phyloP scores from a whole-genome alignment of 2,113 vertebrate species.

The Myotis davidii region DNA sequence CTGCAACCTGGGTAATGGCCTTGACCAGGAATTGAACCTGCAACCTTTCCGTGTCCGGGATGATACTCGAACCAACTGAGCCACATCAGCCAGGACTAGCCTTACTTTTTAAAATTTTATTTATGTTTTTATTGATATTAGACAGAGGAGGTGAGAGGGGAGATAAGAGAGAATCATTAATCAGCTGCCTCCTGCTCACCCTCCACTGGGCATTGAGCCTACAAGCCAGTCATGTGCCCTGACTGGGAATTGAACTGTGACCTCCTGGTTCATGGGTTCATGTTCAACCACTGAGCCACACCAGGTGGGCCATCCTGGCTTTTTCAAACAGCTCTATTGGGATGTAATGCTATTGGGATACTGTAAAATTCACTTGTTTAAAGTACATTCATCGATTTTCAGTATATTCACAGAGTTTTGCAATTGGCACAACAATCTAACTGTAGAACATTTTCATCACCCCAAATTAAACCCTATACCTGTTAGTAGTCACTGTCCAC shows the following conservation, averaged over 20 bases:
- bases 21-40: too few relatives aligned
- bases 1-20: too few relatives aligned
- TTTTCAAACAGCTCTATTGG: constrained; percentile 18
- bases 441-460: neutral
- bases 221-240: too few relatives aligned
- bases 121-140: neutral
- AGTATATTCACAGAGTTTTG: neutral
- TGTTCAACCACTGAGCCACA: too few relatives aligned
- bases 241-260: too few relatives aligned
- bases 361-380: neutral
- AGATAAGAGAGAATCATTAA: neutral
- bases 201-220: too few relatives aligned
- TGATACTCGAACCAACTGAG: too few relatives aligned
- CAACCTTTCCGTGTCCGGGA: too few relatives aligned
- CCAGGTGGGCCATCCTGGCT: neutral
- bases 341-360: neutral
- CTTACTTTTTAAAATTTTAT: too few relatives aligned
- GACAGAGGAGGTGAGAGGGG: neutral
- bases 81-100: too few relatives aligned
- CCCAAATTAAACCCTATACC: neutral
- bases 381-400: neutral
- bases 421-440: neutral
- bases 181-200: too few relatives aligned
- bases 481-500: neutral
- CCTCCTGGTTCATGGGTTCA: too few relatives aligned